Percentiles rank a stretch among this genome's conserved stretches.
phyloP scores from a whole-genome alignment of 1,140 invertebrate genomes.

The Drosophila gunungcola region DNA sequence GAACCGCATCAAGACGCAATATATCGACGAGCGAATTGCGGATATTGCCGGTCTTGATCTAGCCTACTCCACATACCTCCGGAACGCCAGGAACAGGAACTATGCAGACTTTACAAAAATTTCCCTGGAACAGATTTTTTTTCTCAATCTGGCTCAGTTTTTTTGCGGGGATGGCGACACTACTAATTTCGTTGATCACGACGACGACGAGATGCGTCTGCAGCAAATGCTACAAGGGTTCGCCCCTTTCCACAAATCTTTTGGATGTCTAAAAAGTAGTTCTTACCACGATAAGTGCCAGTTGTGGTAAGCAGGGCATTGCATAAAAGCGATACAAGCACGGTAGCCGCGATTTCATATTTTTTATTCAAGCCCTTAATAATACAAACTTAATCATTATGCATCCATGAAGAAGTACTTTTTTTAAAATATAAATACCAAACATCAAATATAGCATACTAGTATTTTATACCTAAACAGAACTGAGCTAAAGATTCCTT shows the following conservation, averaged over 20 bases:
- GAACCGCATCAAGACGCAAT: constrained; percentile 37
- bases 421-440: no score
- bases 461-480: no score
- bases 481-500: no score
- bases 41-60: constrained; percentile 61
- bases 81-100: background rate
- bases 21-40: constrained; percentile 60
- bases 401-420: no score
- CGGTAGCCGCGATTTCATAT: no score
- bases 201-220: constrained; percentile 55
- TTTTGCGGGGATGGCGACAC: constrained; percentile 47
- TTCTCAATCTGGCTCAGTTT: constrained; percentile 72
- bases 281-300: constrained; percentile 45
- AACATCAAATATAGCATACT: no score
- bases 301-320: constrained; percentile 47
- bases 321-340: no score
- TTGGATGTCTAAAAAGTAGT: constrained; percentile 19
- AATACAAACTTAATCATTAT: no score
- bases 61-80: constrained; percentile 60
- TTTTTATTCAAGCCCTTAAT: no score
- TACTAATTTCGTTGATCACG: constrained; percentile 47
- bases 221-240: constrained; percentile 55
- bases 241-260: constrained; percentile 39
- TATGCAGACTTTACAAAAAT: constrained; percentile 25
- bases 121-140: constrained; percentile 53